These are phyloP conservation scores for Mamestra brassicae DNA, from an alignment of 2,888 invertebrate species.

Conservation along the genomic window DNA sequence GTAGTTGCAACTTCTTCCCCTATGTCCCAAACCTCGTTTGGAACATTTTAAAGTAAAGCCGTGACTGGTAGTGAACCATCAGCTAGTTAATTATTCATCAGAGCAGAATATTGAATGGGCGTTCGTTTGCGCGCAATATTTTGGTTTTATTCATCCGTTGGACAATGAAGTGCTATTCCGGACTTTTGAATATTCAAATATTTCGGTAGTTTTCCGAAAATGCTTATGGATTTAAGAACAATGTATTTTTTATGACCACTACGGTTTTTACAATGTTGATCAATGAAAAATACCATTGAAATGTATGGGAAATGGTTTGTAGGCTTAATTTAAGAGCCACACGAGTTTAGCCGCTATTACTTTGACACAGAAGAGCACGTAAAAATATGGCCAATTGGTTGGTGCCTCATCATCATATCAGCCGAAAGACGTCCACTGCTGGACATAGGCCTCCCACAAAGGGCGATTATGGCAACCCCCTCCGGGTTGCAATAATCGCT, in stretches of 20 bases:
- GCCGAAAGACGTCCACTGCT: too few species aligned
- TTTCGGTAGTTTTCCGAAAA: constrained; percentile 37
- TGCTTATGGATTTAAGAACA: constrained; percentile 23
- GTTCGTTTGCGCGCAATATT: constrained; percentile 62
- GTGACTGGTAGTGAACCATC: constrained; percentile 41
- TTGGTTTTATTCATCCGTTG: constrained; percentile 54
- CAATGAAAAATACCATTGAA: neutral
- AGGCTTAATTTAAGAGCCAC: neutral
- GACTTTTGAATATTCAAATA: constrained; percentile 53
- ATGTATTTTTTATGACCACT: constrained; percentile 3
- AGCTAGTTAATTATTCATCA: constrained; percentile 70
- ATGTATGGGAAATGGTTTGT: neutral
- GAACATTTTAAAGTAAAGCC: constrained; percentile 18
- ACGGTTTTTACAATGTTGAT: neutral
- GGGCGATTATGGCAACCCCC: too few species aligned
- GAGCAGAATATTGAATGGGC: constrained; percentile 61
- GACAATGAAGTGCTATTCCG: constrained; percentile 56
- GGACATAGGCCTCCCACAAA: too few species aligned
- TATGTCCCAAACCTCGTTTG: neutral
- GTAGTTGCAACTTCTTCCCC: constrained; percentile 6
- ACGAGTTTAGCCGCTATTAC: neutral
- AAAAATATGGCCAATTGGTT: neutral
- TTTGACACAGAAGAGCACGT: neutral
- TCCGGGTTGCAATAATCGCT: too few species aligned
- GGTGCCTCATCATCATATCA: too few species aligned